A percentile compares a stretch with the other conserved stretches of the same genome.
Evolutionary conservation across 2,888 invertebrate genomes (phyloP).

Genomic region (Lagria hirta): DNA sequence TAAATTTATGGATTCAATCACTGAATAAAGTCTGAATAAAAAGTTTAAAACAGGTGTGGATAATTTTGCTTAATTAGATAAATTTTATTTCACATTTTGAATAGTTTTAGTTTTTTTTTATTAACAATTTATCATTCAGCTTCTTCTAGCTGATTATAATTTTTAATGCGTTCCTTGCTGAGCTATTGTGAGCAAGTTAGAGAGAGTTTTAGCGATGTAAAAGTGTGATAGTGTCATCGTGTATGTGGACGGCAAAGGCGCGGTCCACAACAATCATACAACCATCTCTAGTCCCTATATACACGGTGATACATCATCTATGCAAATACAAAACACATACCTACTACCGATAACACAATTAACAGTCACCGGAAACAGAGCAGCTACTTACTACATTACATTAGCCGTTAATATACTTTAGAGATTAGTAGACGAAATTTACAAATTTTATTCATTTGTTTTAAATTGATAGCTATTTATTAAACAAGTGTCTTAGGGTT

Average conservation of each 20-base stretch:
- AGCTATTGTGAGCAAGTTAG: conserved; percentile 23
- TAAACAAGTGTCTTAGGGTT: too few species aligned
- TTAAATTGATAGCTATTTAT: too few species aligned
- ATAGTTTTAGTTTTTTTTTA: too few species aligned
- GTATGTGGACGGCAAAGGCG: conserved; percentile 23
- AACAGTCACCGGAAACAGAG: conserved; percentile 19
- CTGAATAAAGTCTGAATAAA: too few species aligned
- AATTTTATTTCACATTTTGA: too few species aligned
- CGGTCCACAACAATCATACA: conserved; percentile 21
- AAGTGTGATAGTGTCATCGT: conserved; percentile 24
- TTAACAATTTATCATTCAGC: conserved; percentile 22
- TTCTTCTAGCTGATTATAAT: conserved; percentile 22
- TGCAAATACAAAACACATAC: conserved; percentile 22
- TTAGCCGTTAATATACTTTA: too few species aligned
- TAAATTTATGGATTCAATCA: too few species aligned
- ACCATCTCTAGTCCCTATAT: conserved; percentile 15
- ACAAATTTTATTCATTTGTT: too few species aligned
- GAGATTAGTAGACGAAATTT: too few species aligned
- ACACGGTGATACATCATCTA: conserved; percentile 25
- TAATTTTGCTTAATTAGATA: too few species aligned
- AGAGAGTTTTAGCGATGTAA: conserved; percentile 24
- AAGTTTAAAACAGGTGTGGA: too few species aligned
- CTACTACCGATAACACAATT: conserved; percentile 17
- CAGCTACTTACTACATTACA: too few species aligned
- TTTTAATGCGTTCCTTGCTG: conserved; percentile 25